Evolutionary conservation across 2,113 vertebrate species (phyloP), one percentile per base, ranked within the genome.

Genomic region (Terrapene triunguis): DNA sequence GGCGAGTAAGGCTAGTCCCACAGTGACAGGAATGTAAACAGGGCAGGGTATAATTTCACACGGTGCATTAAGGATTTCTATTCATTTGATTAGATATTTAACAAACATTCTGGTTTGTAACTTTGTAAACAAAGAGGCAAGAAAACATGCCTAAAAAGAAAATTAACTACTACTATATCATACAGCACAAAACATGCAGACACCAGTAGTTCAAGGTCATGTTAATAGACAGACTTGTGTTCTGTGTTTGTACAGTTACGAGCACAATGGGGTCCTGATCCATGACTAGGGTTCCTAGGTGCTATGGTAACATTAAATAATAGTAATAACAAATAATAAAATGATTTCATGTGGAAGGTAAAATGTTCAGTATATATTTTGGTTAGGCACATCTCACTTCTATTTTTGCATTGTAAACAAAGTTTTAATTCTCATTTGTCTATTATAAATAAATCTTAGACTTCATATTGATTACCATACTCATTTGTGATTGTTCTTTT

Each of bases 41-140:
- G 79, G 50, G 44, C 84, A 93, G 92, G 29, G n/a, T 51, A 14
- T 0, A 1, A 0, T 0, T 82, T 86, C 79, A 44, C 0, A 0
- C 3, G 29, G 79, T 57, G 47, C 38, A 32, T 8, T 82, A 85
- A 80, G 47, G 78, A 54, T 54, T n/a, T 32, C 50, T 32, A 14
- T 59, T 82, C 6, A 24, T 42, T 25, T 82, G 81, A 22, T 5
- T 42, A 32, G 50, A 9, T 1, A 25, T 74, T 5, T 78, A 42
- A 62, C 44, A 91, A 4, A 81, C 88, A 38, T 82, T 7, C 35
- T 76, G 80, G 27, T 21, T 5, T 24, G 38, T 89, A 53, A 83
- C 92, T 94, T 47, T 89, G 80, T n/a, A 35, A 92, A 94, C 92
- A 89, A 80, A 35, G 4, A 74, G 13, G 16, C 0, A 5, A 89